These are phyloP conservation scores for Drosophila testacea DNA, from an alignment of 2,888 invertebrate species.

Conservation along the genomic window DNA sequence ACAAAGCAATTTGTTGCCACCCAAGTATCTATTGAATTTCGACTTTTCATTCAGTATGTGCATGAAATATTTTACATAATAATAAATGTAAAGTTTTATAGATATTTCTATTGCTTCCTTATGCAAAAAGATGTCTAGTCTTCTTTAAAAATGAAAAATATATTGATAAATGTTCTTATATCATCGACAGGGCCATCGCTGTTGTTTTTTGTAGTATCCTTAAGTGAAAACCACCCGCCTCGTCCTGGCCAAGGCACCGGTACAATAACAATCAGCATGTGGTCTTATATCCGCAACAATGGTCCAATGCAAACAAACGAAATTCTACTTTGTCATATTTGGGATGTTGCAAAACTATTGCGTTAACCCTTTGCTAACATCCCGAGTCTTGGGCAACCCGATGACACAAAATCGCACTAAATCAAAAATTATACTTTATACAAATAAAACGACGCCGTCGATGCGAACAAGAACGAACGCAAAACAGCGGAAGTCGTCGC, in stretches of 20 bases:
- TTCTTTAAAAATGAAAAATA: constrained; percentile 12
- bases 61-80: constrained; percentile 54
- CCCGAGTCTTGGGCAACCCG: constrained; percentile 40
- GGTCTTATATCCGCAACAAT: constrained; percentile 75
- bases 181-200: constrained; percentile 23
- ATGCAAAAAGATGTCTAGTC: not conserved
- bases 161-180: constrained; percentile 13
- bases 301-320: constrained; percentile 64
- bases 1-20: constrained; percentile 74
- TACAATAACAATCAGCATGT: constrained; percentile 81
- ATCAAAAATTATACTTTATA: constrained; percentile 83
- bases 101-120: constrained; percentile 64
- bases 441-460: constrained; percentile 65
- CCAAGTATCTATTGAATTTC: constrained; percentile 49
- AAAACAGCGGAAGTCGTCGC: constrained; percentile 63
- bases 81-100: constrained; percentile 82
- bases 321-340: constrained; percentile 50
- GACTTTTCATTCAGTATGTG: constrained; percentile 41
- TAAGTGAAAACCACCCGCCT: constrained; percentile 33
- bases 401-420: constrained; percentile 79
- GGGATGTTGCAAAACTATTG: constrained; percentile 79
- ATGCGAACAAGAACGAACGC: constrained; percentile 25
- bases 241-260: constrained; percentile 6
- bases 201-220: constrained; percentile 19
- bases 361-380: constrained; percentile 62